phyloP scores from a whole-genome alignment of 2,113 vertebrate species.

The Abramis brama region DNA sequence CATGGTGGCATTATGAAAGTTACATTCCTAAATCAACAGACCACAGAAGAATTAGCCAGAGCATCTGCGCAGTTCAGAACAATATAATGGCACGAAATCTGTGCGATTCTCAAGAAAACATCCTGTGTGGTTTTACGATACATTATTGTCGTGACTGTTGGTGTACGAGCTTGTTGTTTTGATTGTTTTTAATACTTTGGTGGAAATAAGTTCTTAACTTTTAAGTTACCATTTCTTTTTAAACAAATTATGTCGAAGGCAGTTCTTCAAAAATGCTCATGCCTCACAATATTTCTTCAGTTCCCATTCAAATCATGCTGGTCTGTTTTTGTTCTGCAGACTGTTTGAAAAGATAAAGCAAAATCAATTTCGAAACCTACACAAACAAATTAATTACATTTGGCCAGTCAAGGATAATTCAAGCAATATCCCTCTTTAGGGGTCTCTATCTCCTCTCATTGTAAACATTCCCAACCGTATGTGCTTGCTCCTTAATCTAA shows the following conservation, averaged over 20 bases:
- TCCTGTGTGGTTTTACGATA: background rate
- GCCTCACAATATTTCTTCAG: background rate
- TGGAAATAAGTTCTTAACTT: background rate
- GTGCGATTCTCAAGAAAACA: background rate
- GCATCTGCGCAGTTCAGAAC: conserved; percentile 8
- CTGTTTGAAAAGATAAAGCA: conserved; percentile 25
- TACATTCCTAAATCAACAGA: conserved; percentile 27
- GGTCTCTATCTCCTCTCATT: background rate
- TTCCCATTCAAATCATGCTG: background rate
- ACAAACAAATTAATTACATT: conserved; percentile 16
- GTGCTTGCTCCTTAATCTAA: conserved; percentile 27
- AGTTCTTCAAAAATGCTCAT: background rate
- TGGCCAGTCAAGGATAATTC: conserved; percentile 12
- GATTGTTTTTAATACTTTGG: background rate
- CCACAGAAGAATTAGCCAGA: conserved; percentile 3
- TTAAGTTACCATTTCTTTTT: background rate
- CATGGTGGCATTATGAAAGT: conserved; percentile 20
- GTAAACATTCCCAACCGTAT: background rate
- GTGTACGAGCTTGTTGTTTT: background rate
- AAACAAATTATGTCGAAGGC: background rate
- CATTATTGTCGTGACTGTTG: background rate
- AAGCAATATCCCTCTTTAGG: background rate
- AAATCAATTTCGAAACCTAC: conserved; percentile 21
- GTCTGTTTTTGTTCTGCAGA: conserved; percentile 1
- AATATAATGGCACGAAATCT: conserved; percentile 14